A percentile compares a stretch with the other conserved stretches of the same genome.
These are phyloP conservation scores for Glaucopsyche alexis DNA, from an alignment of 2,888 invertebrate genomes.

Conservation along the genomic window DNA sequence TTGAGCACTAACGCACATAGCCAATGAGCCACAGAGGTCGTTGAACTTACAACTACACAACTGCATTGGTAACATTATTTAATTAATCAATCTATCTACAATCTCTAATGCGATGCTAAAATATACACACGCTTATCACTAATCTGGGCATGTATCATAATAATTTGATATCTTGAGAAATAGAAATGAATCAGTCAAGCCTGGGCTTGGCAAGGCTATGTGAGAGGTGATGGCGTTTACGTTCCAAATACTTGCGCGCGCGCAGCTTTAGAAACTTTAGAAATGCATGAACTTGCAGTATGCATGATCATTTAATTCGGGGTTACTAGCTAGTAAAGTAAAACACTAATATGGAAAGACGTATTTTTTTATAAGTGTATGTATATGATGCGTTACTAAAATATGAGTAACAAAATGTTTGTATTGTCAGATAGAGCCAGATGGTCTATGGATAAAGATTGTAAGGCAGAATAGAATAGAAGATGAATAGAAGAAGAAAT, in stretches of 20 bases:
- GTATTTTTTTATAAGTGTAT: too few relatives aligned
- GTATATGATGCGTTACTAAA: background rate
- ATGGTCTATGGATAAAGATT: too few relatives aligned
- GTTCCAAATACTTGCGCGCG: slow-evolving; percentile 22
- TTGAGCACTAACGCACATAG: too few relatives aligned
- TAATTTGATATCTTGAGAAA: slow-evolving; percentile 22
- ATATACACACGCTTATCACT: slow-evolving; percentile 3
- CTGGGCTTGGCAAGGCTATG: slow-evolving; percentile 24
- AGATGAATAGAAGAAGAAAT: too few relatives aligned
- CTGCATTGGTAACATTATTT: background rate
- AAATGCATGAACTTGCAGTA: background rate
- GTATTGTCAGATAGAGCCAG: too few relatives aligned
- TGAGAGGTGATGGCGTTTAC: slow-evolving; percentile 23
- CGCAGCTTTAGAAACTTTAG: slow-evolving; percentile 22
- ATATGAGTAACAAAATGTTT: too few relatives aligned
- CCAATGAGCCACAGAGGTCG: too few relatives aligned
- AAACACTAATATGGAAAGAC: too few relatives aligned
- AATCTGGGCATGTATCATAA: slow-evolving; percentile 6
- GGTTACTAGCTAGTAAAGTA: too few relatives aligned
- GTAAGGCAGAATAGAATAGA: too few relatives aligned
- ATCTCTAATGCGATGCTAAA: background rate
- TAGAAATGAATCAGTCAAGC: slow-evolving; percentile 21
- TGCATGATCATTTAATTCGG: background rate
- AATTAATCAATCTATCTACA: background rate
- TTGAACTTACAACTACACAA: too few relatives aligned